Base-by-base conservation (phyloP, 2,888 invertebrate species). In the Mythimna pallens region DNA sequence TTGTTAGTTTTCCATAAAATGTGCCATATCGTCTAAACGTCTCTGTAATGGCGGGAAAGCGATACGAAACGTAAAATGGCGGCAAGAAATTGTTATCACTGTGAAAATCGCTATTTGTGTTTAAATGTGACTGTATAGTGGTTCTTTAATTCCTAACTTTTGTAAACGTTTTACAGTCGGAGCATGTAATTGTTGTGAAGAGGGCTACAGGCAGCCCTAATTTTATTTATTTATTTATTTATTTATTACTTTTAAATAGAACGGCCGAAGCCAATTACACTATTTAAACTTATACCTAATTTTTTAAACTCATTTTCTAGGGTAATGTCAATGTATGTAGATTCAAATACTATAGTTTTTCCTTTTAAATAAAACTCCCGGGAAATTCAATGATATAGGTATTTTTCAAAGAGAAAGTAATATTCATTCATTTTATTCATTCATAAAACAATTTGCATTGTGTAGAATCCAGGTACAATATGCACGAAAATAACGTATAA, bases 11-110 rank as follows among this genome's bases (percentile, higher is more conserved):
- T 66, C 65, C 17, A 63, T 67, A 71, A 66, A 74, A 83, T 62
- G 69, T 66, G 34, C 61, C 69, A 67, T 63, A 62, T 57, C 66
- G 36, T 64, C 54, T 59, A 67, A 71, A 75, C 50, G 67, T 59
- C 65, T 70, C 25, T 73, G 58, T 75, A 71, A 71, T 73, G 59
- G 61, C 71, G 57, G 47, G 79, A 81, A 68, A 83, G 75, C 73
- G 67, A 70, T 59, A 36, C 40, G 47, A 63, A 43, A 65, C 63
- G 50, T 22, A 65, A 82, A 82, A 81, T 84, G 82, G 72, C 78
- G 70, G 62, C 67, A 71, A 55, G 73, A 83, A 80, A 84, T 81
- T 77, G 77, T 84, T 84, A 86, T 85, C 82, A 74, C 55, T 58
- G 75, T 84, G 76, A 81, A 85, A 84, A 83, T 85, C 65, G 66